Base-by-base conservation (phyloP, 2,113 vertebrate genomes). In the mouse (Mus musculus) region DNA sequence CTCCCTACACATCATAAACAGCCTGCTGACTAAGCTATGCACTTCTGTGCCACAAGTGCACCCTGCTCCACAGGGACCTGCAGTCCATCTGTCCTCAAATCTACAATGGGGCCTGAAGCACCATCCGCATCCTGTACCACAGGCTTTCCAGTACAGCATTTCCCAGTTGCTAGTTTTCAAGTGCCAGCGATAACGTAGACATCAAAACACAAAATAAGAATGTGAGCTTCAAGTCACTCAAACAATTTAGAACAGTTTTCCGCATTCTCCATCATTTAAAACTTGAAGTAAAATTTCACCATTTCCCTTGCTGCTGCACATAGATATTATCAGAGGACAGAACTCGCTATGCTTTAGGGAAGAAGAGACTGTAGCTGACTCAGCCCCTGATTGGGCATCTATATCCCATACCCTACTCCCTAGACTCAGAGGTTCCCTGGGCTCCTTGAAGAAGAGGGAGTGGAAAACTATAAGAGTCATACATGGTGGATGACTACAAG, bases 41-140 rank as follows among this genome's bases (percentile, higher is more conserved):
- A 93, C 63, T 71, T 96, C 72, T 97, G 95, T 30, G 86, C 71
- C 42, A 49, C 59, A 0, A 88, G 59, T 4, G 0, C 91, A 95
- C 76, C 67, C 1, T 85, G 95, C 56, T 75, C 5, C 59, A 8
- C 19, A 33, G 14, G 19, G 28, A 49, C 39, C 72, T 69, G 24
- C 36, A 54, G 0, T 46, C 93, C 86, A 26, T n/a, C 20, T 88
- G 26, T n/a, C 20, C 12, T 3, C 46, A 61, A 90, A 90, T n/a
- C 65, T 85, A 56, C 0, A 0, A 1, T 7, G 10, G 24, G 16
- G 5, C 2, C 46, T 54, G 26, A 7, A 46, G 6, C 46, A 7
- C 10, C 16, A 11, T 9, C 17, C n/a, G 42, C 36, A 16, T 65
- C 20, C n/a, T 46, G 52, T 52, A 4, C 3, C 20, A 14, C 17